A percentile compares a stretch with the other conserved stretches of the same genome.
Evolutionary conservation across 2,888 invertebrate genomes (phyloP).

Genomic region (Drosophila austrosaltans): DNA sequence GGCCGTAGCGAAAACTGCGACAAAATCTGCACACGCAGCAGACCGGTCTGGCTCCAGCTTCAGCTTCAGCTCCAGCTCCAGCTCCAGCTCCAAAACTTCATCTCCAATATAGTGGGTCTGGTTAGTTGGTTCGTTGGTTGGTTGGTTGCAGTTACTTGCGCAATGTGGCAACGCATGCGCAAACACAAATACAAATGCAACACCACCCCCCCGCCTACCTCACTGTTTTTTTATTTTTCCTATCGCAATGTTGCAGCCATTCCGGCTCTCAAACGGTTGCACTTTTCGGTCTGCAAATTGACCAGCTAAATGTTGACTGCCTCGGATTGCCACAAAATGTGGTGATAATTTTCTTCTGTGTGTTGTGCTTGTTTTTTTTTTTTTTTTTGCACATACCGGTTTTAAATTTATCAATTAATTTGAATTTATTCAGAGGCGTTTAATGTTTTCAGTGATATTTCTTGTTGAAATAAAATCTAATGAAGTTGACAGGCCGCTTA

Average conservation of each 20-base stretch:
- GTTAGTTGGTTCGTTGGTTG: background rate
- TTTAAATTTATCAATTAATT: slow-evolving; percentile 73
- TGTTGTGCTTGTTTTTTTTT: slow-evolving; percentile 26
- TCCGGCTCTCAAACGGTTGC: slow-evolving; percentile 56
- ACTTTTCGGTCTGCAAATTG: slow-evolving; percentile 71
- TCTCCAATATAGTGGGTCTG: slow-evolving; percentile 4
- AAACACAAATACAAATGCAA: slow-evolving; percentile 34
- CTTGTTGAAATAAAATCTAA: slow-evolving; percentile 64
- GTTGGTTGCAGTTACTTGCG: slow-evolving; percentile 56
- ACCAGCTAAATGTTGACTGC: slow-evolving; percentile 69
- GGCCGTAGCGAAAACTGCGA: slow-evolving; percentile 45
- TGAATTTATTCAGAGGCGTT: slow-evolving; percentile 79
- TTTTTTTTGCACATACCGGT: slow-evolving; percentile 34
- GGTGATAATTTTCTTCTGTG: slow-evolving; percentile 65
- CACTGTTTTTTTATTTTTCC: background rate
- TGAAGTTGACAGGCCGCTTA: slow-evolving; percentile 65
- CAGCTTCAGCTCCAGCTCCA: slow-evolving; percentile 20
- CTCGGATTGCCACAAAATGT: slow-evolving; percentile 67
- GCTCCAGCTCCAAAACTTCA: slow-evolving; percentile 17
- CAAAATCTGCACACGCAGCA: slow-evolving; percentile 74
- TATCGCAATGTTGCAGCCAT: background rate
- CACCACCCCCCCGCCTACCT: background rate
- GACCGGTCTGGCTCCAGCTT: slow-evolving; percentile 26
- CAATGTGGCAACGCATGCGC: slow-evolving; percentile 70
- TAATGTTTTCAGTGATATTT: slow-evolving; percentile 62